A percentile compares a stretch with the other conserved stretches of the same genome.
Conservation (phyloP, 1,140 invertebrate species). For the Danaus plexippus region DNA sequence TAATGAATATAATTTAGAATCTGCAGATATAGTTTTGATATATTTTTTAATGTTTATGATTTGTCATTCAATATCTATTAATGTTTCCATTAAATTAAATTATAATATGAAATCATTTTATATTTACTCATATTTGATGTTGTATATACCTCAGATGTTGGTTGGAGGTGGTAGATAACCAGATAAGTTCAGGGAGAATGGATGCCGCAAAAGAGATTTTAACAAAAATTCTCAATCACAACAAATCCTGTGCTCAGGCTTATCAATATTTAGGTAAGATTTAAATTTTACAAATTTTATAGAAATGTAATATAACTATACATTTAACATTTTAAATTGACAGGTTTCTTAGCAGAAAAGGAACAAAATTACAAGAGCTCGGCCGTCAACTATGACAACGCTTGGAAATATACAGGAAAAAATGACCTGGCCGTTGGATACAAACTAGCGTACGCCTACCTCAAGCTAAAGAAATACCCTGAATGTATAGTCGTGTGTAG, state of each 20-base stretch:
- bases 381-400: slow-evolving; percentile 84
- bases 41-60: too few species aligned
- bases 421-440: slow-evolving; percentile 89
- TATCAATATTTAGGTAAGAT: slow-evolving; percentile 81
- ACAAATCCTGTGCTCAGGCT: slow-evolving; percentile 91
- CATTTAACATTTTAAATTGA: slow-evolving; percentile 9
- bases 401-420: slow-evolving; percentile 87
- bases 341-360: slow-evolving; percentile 90
- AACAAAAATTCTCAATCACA: slow-evolving; percentile 86
- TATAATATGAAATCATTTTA: too few species aligned
- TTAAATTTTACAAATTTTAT: not conserved
- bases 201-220: slow-evolving; percentile 90
- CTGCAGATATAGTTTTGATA: too few species aligned
- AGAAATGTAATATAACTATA: not conserved
- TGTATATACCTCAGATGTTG: slow-evolving; percentile 76
- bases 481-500: slow-evolving; percentile 78
- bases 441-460: slow-evolving; percentile 91
- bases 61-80: too few species aligned
- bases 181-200: slow-evolving; percentile 89
- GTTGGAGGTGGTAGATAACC: slow-evolving; percentile 93
- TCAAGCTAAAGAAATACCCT: slow-evolving; percentile 92
- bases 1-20: too few species aligned
- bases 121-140: too few species aligned
- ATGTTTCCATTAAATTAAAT: too few species aligned
- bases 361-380: slow-evolving; percentile 93